Percentiles rank a stretch among this genome's conserved stretches.
These are phyloP conservation scores for Dichetophora obliterata DNA, from an alignment of 2,888 invertebrate genomes.

Conservation along the genomic window DNA sequence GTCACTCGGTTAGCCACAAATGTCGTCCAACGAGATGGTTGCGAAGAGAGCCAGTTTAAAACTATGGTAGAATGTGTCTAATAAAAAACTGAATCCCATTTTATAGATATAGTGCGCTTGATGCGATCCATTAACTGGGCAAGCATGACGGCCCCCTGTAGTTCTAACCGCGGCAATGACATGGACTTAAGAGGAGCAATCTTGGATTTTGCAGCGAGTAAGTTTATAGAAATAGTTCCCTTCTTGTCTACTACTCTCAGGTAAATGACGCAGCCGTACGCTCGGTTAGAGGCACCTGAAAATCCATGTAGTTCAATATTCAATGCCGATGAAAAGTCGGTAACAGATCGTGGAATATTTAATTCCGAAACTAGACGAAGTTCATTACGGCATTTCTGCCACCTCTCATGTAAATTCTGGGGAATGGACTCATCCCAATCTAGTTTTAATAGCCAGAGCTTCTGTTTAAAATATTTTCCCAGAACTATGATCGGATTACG, in stretches of 20 bases:
- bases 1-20: conserved; percentile 44
- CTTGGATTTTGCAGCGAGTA: too few species aligned
- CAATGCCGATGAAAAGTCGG: not conserved
- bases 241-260: too few species aligned
- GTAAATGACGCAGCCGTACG: too few species aligned
- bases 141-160: conserved; percentile 38
- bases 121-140: conserved; percentile 40
- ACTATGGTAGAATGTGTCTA: conserved; percentile 44
- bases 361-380: conserved; percentile 13
- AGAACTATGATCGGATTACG: conserved; percentile 37
- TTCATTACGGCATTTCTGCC: not conserved
- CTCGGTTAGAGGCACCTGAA: conserved; percentile 37
- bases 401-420: conserved; percentile 5
- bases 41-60: conserved; percentile 36
- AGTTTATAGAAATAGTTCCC: too few species aligned
- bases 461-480: conserved; percentile 40
- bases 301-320: conserved; percentile 40
- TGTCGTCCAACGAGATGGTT: conserved; percentile 39
- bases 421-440: conserved; percentile 28
- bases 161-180: conserved; percentile 41
- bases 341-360: not conserved
- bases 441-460: conserved; percentile 30
- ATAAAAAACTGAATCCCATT: conserved; percentile 18
- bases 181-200: too few species aligned
- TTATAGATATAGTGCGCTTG: not conserved